These are phyloP conservation scores for Acrocephalus kingi DNA, from an alignment of 2,113 vertebrate species.

Conservation along the genomic window DNA sequence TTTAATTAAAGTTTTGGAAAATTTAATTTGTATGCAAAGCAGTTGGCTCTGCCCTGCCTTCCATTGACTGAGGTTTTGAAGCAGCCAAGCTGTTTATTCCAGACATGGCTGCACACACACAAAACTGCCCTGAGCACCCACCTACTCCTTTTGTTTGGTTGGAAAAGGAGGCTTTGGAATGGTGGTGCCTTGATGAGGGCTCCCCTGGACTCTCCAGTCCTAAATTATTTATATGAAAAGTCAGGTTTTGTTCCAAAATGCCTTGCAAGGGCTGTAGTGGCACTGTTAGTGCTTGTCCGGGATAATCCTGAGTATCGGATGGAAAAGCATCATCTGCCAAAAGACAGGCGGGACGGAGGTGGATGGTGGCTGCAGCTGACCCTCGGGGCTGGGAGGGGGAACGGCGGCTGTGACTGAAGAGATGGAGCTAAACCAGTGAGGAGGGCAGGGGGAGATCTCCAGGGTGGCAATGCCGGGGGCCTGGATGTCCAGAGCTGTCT, in stretches of 20 bases:
- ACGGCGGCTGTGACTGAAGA: neutral
- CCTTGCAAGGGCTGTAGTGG: neutral
- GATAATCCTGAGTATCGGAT: neutral
- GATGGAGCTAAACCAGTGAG: neutral
- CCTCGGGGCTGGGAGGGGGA: neutral
- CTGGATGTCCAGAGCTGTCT: neutral
- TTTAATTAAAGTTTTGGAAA: conserved; percentile 43
- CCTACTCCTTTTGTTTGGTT: neutral
- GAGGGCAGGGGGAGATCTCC: neutral
- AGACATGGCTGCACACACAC: neutral
- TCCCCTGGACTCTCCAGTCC: neutral
- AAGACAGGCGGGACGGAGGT: neutral
- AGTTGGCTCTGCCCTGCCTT: conserved; percentile 13
- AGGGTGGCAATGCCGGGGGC: rapidly evolving
- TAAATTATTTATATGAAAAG: neutral
- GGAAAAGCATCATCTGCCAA: neutral
- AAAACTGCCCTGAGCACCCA: neutral
- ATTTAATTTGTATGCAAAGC: conserved; percentile 66
- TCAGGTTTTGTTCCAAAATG: neutral
- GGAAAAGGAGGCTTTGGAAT: neutral
- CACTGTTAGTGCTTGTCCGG: neutral
- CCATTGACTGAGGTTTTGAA: neutral
- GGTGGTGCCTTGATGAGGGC: neutral
- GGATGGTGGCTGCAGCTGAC: neutral
- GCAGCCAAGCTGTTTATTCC: neutral